Percentiles rank a stretch among this genome's conserved stretches.
Evolutionary conservation across 2,888 invertebrate species (phyloP).

Genomic region (Lymantria monacha): DNA sequence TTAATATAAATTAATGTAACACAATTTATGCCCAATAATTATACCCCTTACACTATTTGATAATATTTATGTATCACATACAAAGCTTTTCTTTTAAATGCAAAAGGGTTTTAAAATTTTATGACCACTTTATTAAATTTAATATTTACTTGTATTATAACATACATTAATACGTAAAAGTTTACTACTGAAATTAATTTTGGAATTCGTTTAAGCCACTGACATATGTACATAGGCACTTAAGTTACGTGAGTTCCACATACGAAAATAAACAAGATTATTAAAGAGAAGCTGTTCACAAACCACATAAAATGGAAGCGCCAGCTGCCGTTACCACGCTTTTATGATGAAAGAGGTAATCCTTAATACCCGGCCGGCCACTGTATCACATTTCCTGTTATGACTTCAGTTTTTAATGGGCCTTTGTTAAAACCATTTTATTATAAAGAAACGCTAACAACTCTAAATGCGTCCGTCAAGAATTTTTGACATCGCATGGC

Average conservation of each 20-base stretch:
- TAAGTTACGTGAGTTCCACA: conserved; percentile 69
- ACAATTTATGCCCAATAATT: no score
- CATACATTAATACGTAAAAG: not conserved
- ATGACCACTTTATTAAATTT: no score
- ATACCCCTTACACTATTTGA: no score
- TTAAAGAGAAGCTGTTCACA: conserved; percentile 71
- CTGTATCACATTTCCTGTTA: conserved; percentile 80
- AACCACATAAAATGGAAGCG: conserved; percentile 76
- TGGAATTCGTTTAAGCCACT: conserved; percentile 21
- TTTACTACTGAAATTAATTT: conserved; percentile 38
- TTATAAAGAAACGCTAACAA: conserved; percentile 66
- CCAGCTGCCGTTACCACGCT: conserved; percentile 75
- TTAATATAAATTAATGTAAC: no score
- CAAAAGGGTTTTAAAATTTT: no score
- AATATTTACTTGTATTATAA: not conserved
- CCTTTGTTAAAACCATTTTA: conserved; percentile 69
- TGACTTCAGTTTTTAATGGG: conserved; percentile 77
- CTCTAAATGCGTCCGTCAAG: conserved; percentile 59
- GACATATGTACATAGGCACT: conserved; percentile 52
- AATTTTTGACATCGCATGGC: conserved; percentile 43
- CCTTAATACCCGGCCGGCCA: conserved; percentile 58
- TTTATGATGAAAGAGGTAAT: conserved; percentile 76
- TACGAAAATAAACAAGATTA: conserved; percentile 77
- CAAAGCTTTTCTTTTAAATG: no score
- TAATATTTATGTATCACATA: no score